phyloP scores from a whole-genome alignment of 2,113 vertebrate genomes.

The Delphinapterus leucas region DNA sequence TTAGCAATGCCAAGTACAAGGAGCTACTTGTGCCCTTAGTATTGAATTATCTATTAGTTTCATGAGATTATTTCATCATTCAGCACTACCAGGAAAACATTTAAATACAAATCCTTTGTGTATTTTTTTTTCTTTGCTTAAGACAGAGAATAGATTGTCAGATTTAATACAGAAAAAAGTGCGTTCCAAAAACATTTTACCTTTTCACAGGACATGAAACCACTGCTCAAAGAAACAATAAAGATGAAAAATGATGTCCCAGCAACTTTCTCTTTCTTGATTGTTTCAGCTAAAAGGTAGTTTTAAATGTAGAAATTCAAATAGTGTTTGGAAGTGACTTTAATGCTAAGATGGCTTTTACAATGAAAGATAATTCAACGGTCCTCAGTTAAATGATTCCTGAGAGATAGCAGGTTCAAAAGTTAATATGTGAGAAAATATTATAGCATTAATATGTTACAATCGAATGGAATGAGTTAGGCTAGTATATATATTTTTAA shows the following conservation, averaged over 20 bases:
- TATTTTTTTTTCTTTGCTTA: neutral
- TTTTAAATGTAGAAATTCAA: constrained; percentile 3
- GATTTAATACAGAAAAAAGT: neutral
- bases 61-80: neutral
- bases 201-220: neutral
- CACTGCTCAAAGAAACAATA: neutral
- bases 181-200: neutral
- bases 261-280: neutral
- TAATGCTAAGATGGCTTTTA: neutral
- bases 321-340: neutral
- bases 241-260: neutral
- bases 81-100: neutral
- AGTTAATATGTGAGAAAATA: neutral
- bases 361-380: neutral
- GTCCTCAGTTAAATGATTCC: neutral
- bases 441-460: neutral
- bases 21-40: neutral
- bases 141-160: neutral
- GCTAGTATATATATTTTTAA: neutral
- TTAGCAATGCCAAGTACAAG: neutral
- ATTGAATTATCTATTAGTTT: neutral
- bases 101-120: neutral
- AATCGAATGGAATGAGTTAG: neutral
- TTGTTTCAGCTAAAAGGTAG: neutral
- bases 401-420: neutral